Percentiles rank a stretch among this genome's conserved stretches.
Evolutionary conservation across 2,113 vertebrate genomes (phyloP).

Genomic region (Cairina moschata): DNA sequence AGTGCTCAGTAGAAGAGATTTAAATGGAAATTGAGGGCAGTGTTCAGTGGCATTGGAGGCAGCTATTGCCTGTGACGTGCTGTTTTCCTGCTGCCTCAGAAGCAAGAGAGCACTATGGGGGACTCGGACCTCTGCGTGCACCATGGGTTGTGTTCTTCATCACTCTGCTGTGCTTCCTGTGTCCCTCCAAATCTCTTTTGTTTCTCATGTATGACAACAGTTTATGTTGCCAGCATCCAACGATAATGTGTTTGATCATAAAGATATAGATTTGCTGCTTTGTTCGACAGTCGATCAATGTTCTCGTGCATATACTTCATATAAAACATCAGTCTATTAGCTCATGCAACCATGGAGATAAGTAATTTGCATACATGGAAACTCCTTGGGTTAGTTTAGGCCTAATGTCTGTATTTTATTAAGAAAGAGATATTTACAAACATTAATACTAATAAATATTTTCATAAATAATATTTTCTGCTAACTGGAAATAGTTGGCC

Average conservation of each 20-base stretch:
- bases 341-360: constrained; percentile 43
- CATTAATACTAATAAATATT: constrained; percentile 2
- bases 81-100: background rate
- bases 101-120: background rate
- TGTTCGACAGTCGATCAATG: background rate
- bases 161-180: background rate
- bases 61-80: background rate
- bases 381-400: background rate
- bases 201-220: background rate
- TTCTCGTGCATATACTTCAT: background rate
- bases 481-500: constrained; percentile 25
- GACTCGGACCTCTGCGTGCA: background rate
- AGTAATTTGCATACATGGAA: background rate
- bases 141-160: background rate
- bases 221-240: background rate
- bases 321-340: constrained; percentile 11
- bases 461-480: background rate
- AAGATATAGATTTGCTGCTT: constrained; percentile 21
- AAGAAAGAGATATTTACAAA: background rate
- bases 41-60: background rate
- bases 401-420: background rate
- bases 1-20: background rate
- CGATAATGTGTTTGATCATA: background rate
- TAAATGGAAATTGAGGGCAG: background rate
- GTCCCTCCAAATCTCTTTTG: background rate